Base-by-base conservation (phyloP, 1,140 invertebrate species). In the Geopemphigus sp. region DNA sequence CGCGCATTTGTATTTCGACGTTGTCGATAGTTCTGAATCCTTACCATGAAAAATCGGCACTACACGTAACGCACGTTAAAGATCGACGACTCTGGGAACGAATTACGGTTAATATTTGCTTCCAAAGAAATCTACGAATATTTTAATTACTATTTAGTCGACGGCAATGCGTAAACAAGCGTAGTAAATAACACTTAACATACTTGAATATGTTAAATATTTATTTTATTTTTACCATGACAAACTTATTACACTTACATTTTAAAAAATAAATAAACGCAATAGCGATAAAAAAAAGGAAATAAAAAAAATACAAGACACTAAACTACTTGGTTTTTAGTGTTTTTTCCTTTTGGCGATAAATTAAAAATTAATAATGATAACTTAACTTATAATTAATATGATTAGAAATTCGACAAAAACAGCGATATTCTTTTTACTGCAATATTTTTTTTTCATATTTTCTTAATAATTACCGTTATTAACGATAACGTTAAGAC, bases 371-470 rank as follows among this genome's bases (percentile, higher is more conserved):
- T 78, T 61, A 78, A 61, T 78, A 78, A 78, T 78, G 74, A 78
- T 78, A 78, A 78, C 74, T 78, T 78, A 78, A 78, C 57, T 78
- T 78, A 78, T 63, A 78, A 45, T 78, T 78, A 78, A 78, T 78
- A 78, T 78, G 74, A 78, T 78, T 78, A 78, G 74, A 78, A 78
- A 78, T 78, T 78, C 74, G 74, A 78, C 74, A 78, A 78, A 74
- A 74, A 63, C 74, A 78, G 74, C 74, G 74, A 78, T 78, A 78
- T 78, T 78, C 74, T 61, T 78, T 73, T 78, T 26, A 78, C 74
- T 78, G 74, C 74, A 78, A 61, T 78, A 61, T 78, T 61, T 63
- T 78, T 59, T 59, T 78, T 76, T 45, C 54, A 59, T 78, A 78
- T 61, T 61, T 78, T 5, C 74, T 78, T 78, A 78, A 63, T 78